Conservation (phyloP, 2,888 invertebrate species). For the Caenorhabditis doughertyi region DNA sequence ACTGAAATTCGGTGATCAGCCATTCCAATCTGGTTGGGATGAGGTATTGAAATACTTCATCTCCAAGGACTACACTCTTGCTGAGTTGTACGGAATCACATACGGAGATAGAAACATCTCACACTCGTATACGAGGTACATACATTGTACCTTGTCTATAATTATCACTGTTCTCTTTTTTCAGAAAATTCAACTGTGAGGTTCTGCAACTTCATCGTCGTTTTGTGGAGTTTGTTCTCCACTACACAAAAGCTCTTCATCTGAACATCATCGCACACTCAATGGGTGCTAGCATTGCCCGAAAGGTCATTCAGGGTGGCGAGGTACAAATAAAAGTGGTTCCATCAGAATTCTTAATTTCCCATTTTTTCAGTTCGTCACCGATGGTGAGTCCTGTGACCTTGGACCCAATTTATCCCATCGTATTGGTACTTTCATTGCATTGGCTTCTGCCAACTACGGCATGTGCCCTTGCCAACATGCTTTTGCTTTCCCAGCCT, state of each 20-base stretch:
- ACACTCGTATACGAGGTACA: constrained; percentile 66
- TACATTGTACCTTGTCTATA: neutral
- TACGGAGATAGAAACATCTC: constrained; percentile 75
- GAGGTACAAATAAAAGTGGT: constrained; percentile 40
- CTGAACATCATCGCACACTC: constrained; percentile 74
- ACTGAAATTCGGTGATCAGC: constrained; percentile 65
- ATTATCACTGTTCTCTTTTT: neutral
- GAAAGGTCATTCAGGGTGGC: constrained; percentile 73
- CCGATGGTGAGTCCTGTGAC: constrained; percentile 61
- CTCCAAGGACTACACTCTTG: constrained; percentile 68
- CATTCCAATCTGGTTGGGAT: constrained; percentile 75
- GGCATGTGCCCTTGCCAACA: constrained; percentile 75
- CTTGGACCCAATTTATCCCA: constrained; percentile 65
- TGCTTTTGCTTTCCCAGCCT: constrained; percentile 60
- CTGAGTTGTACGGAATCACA: constrained; percentile 79
- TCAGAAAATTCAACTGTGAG: constrained; percentile 63
- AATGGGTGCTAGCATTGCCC: constrained; percentile 76
- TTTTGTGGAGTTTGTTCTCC: constrained; percentile 70
- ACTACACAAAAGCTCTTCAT: constrained; percentile 68
- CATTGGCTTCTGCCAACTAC: constrained; percentile 73
- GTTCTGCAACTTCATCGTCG: constrained; percentile 58
- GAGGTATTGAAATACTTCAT: constrained; percentile 64
- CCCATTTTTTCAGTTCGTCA: constrained; percentile 48
- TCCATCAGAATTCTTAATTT: constrained; percentile 1
- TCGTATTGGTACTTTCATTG: constrained; percentile 68